Percentiles rank a stretch among this genome's conserved stretches.
phyloP scores from a whole-genome alignment of 2,113 vertebrate species.

The Apus apus region DNA sequence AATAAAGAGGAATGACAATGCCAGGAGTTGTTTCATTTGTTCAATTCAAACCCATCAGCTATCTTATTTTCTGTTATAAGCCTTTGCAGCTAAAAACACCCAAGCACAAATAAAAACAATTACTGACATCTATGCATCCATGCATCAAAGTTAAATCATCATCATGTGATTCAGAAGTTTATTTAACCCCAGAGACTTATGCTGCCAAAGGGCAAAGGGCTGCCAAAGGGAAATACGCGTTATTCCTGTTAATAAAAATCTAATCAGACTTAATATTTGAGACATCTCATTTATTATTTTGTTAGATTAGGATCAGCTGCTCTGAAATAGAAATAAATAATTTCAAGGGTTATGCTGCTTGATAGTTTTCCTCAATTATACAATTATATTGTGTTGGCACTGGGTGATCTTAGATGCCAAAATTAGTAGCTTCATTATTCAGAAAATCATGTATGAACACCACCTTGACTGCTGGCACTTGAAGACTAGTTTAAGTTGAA shows the following conservation, averaged over 20 bases:
- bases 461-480: not conserved
- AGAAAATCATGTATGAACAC: not conserved
- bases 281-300: not conserved
- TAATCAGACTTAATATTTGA: not conserved
- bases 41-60: not conserved
- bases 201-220: not conserved
- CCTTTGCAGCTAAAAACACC: not conserved
- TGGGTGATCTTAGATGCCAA: not conserved
- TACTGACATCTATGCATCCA: not conserved
- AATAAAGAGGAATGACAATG: not conserved
- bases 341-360: not conserved
- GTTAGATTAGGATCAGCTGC: not conserved
- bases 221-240: not conserved
- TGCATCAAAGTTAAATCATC: not conserved
- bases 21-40: not conserved
- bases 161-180: not conserved
- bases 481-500: not conserved
- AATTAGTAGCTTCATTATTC: not conserved
- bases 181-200: not conserved
- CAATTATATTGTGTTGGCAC: not conserved
- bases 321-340: not conserved
- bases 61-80: not conserved
- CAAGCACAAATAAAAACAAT: not conserved
- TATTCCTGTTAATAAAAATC: not conserved
- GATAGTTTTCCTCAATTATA: not conserved